Percentiles rank a stretch among this genome's conserved stretches.
phyloP scores from a whole-genome alignment of 2,797 vertebrate genomes.

The Chelonia mydas region DNA sequence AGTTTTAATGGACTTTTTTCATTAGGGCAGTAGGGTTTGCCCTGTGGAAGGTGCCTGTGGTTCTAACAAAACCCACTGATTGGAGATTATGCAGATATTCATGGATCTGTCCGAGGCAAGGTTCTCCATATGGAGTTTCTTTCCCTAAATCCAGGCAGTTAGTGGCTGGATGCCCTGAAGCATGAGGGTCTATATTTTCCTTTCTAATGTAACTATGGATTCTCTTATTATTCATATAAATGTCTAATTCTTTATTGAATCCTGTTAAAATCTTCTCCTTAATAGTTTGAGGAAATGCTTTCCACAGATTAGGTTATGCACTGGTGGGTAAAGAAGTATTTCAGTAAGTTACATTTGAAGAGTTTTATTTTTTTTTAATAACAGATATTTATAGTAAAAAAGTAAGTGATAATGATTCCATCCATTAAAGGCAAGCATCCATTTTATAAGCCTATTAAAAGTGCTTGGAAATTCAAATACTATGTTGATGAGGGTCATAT shows the following conservation, averaged over 20 bases:
- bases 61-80: neutral
- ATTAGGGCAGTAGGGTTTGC: neutral
- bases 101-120: neutral
- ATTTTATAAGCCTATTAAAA: neutral
- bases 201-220: neutral
- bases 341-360: neutral
- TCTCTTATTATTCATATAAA: neutral
- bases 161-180: neutral
- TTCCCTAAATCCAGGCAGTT: neutral
- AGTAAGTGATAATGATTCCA: neutral
- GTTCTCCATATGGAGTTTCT: neutral
- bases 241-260: neutral
- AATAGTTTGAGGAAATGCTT: neutral
- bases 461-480: neutral
- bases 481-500: neutral
- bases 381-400: neutral
- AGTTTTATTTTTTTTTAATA: fast-evolving
- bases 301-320: neutral
- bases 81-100: neutral
- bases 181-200: neutral
- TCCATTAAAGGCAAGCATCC: neutral
- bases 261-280: neutral
- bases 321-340: neutral
- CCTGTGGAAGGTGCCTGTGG: neutral
- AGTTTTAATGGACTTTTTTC: neutral